Evolutionary conservation across 64 coral and sea anemone genomes (phyloP), one percentile per base, ranked within the genome.

Genomic region (Stichodactyla mertensii): DNA sequence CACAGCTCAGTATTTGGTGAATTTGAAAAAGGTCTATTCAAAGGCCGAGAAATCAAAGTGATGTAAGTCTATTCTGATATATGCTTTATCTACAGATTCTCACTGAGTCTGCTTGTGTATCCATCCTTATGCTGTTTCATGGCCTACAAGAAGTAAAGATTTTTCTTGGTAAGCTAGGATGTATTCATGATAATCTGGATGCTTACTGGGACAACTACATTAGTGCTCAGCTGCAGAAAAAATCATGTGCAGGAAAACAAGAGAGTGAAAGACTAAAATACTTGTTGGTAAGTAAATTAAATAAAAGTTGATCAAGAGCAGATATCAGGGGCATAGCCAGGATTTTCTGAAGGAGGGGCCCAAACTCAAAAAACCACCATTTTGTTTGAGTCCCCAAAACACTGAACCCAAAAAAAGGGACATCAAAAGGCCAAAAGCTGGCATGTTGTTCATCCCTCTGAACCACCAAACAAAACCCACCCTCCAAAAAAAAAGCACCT

Each of bases 101-200:
- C 18, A n/a, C 62, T 66, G 78, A 87, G 55, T n/a, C 7, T 15
- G 12, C 77, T 28, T 91, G 71, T 20, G 4, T 20, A 6, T 91
- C 85, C 5, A 67, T 86, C 16, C 89, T 91, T 64, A 14, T 87
- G 13, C 85, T 91, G 54, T 69, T 70, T 52, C 78, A 87, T 82
- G 79, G 84, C 20, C 22, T 91, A 5, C 55, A 87, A 91, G 89
- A 91, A 77, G 18, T 91, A 4, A 79, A 77, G 10, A 54, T 82
- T 4, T 91, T 80, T 87, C 77, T 91, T 31, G 77, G 80, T 7
- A 91, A 80, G n/a, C 79, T 81, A 20, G 78, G 16, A 7, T 55
- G 36, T 5, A 20, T 81, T 19, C 18, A 45, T 19, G 51, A 81
- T 53, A 51, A 81, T 54, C 10, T 74, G 23, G 27, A 31, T 19